Conservation (phyloP, 2,888 invertebrate species). For the Torymus auratus region DNA sequence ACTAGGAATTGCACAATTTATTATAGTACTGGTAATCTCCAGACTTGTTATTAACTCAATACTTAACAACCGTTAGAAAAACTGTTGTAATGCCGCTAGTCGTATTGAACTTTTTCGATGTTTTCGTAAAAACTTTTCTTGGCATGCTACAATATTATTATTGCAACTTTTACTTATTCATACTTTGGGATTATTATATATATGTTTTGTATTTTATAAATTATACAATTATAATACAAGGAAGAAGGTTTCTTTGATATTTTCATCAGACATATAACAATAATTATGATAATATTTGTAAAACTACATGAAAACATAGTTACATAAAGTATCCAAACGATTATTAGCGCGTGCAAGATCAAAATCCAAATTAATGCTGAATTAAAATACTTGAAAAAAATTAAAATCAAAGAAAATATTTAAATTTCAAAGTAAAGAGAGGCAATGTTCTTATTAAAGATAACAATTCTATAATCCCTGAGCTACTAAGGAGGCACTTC, state of each 20-base stretch:
- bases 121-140: background rate
- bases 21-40: background rate
- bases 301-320: no score
- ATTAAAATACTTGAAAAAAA: background rate
- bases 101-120: background rate
- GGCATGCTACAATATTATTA: no score
- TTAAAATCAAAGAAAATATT: background rate
- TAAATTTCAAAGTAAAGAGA: background rate
- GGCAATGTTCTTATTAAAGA: constrained; percentile 25
- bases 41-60: background rate
- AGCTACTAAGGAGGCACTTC: constrained; percentile 25
- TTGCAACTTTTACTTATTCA: no score
- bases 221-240: no score
- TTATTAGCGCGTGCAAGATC: no score
- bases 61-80: background rate
- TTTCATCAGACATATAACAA: no score
- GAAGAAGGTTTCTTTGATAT: no score
- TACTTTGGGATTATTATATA: no score
- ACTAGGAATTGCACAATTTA: background rate
- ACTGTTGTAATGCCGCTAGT: background rate
- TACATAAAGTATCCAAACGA: no score
- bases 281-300: no score
- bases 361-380: no score
- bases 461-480: constrained; percentile 35
- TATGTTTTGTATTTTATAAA: no score